Base-by-base conservation (phyloP, 2,888 invertebrate genomes). In the Phaedon cochleariae region DNA sequence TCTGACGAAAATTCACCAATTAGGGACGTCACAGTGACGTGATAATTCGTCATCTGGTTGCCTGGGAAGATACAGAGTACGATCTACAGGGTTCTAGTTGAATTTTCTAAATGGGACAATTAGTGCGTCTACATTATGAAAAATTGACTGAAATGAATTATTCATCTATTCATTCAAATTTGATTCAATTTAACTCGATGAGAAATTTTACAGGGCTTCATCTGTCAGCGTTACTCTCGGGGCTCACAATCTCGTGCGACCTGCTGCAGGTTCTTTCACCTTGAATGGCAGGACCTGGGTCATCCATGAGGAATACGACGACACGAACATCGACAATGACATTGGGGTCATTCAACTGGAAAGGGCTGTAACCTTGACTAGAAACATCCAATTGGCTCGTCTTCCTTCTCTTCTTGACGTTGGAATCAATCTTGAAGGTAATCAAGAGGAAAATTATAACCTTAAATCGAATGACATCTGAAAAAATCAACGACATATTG, bases 301-400 rank as follows among this genome's bases (percentile, higher is more conserved):
- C n/a, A 31, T 31, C 17, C 61, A 61, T n/a, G 46, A 46, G 29
- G 4, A 15, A 46, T 61, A 61, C 54, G 41, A 61, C 53, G 12
- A 9, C 10, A 2, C 1, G 4, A 29, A 26, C 3, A 20, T 52
- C n/a, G 46, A 62, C 6, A 62, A 62, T 26, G 62, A 62, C 48
- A 20, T 62, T n/a, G 62, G 21, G 15, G 31, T 62, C n/a, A 48
- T 62, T 15, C n/a, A 31, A 18, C 46, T 62, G 3, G 29, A 26
- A 15, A 20, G 6, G 17, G 21, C n/a, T 5, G 20, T 62, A 9
- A 6, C 29, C 4, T 29, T 48, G 18, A 18, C 31, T 1, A 2
- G 1, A 1, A 53, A 29, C 34, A 62, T 62, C 20, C 18, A 20
- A 9, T 55, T 46, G 21, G 20, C 55, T 4, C 20, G 20, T 9